Evolutionary conservation across 2,888 invertebrate species (phyloP).

Genomic region (Nephrocerus scutellatus): DNA sequence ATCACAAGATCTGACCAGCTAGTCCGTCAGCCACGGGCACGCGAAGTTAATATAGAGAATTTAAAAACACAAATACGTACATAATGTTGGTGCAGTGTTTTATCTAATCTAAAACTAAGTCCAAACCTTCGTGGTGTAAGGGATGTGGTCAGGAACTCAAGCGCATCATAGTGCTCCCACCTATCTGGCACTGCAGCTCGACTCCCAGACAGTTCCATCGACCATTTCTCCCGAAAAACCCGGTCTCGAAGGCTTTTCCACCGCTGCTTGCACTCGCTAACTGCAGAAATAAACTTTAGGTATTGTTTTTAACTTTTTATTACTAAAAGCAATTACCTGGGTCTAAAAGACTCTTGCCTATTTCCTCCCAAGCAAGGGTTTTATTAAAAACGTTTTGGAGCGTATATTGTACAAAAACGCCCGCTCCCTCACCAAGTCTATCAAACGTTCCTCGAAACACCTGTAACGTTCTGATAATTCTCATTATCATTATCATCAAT

Average conservation of each 20-base stretch:
- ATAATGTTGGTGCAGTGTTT: no score
- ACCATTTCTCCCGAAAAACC: constrained; percentile 4
- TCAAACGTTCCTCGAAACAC: no score
- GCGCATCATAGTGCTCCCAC: no score
- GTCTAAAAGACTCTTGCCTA: background rate
- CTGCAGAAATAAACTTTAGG: no score
- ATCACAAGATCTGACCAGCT: no score
- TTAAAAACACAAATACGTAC: no score
- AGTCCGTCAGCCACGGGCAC: no score
- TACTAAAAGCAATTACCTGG: constrained; percentile 1
- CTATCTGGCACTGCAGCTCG: constrained; percentile 2
- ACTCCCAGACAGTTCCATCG: constrained; percentile 5
- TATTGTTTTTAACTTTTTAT: background rate
- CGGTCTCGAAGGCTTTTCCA: constrained; percentile 4
- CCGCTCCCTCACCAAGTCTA: no score
- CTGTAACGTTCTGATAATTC: no score
- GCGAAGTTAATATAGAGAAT: no score
- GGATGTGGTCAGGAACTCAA: background rate
- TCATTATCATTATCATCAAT: no score
- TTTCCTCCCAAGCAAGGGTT: background rate
- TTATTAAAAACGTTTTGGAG: background rate
- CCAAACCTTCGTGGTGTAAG: constrained; percentile 3
- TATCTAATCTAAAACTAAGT: no score
- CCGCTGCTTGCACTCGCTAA: background rate
- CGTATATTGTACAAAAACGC: background rate